A percentile compares a stretch with the other conserved stretches of the same genome.
Conservation (phyloP, 2,113 vertebrate species). For the Hippolais icterina region DNA sequence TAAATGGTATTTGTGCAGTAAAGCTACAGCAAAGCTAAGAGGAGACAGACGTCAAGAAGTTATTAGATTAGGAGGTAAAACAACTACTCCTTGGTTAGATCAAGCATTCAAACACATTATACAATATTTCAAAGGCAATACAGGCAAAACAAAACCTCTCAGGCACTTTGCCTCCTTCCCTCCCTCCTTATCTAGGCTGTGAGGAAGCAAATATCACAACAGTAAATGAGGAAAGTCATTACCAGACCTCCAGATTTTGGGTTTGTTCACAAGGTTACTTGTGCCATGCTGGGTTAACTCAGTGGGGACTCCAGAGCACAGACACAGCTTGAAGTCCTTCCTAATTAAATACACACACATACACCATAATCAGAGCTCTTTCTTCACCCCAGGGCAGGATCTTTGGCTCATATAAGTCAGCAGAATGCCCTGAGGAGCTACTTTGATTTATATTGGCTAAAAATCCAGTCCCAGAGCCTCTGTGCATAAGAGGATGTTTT, state of each 20-base stretch:
- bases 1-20: conserved; percentile 30
- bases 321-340: not conserved
- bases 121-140: not conserved
- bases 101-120: not conserved
- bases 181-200: not conserved
- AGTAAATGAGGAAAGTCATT: not conserved
- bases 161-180: not conserved
- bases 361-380: not conserved
- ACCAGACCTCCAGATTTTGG: not conserved
- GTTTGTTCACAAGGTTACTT: not conserved
- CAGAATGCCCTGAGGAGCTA: not conserved
- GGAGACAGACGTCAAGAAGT: conserved; percentile 1
- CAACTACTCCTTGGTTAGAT: not conserved
- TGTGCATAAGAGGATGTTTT: not conserved
- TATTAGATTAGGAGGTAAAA: conserved; percentile 31
- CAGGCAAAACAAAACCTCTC: not conserved
- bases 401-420: not conserved
- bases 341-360: conserved; percentile 10
- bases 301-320: not conserved
- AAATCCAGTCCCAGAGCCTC: not conserved
- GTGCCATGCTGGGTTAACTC: not conserved
- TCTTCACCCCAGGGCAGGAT: not conserved
- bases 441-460: conserved; percentile 8
- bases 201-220: not conserved
- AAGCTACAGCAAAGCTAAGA: conserved; percentile 19